Conservation (phyloP, 1,140 invertebrate genomes). For the Hesperophylax magnus region DNA sequence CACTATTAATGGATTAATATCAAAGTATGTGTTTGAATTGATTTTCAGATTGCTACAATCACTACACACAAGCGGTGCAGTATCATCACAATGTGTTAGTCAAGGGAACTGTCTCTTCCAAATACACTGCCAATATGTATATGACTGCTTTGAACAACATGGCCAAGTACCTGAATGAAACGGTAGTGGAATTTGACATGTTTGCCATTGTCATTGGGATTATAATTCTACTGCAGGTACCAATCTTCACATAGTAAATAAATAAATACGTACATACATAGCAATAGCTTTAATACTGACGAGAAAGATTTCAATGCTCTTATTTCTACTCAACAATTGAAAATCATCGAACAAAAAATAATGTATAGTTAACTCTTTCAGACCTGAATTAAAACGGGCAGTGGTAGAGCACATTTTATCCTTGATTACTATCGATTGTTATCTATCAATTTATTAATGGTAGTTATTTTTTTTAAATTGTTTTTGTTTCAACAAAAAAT, state of each 20-base stretch:
- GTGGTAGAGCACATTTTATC: too few species aligned
- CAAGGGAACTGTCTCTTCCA: constrained; percentile 64
- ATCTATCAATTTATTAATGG: too few species aligned
- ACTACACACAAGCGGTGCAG: constrained; percentile 68
- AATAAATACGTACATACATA: too few species aligned
- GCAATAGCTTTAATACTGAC: not conserved
- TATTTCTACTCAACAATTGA: not conserved
- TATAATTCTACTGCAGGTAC: constrained; percentile 63
- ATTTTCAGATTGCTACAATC: constrained; percentile 69
- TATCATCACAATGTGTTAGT: constrained; percentile 71
- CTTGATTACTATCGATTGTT: too few species aligned
- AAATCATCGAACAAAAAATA: too few species aligned
- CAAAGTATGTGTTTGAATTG: not conserved
- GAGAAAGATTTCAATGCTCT: too few species aligned
- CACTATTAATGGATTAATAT: too few species aligned
- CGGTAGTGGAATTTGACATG: constrained; percentile 71
- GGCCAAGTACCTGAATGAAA: constrained; percentile 68
- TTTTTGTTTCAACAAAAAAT: too few species aligned
- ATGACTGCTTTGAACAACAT: constrained; percentile 69
- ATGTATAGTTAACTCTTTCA: too few species aligned
- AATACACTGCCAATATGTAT: constrained; percentile 71
- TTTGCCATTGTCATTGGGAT: constrained; percentile 63
- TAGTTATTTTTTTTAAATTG: too few species aligned
- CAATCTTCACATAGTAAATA: not conserved
- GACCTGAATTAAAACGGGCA: too few species aligned